Evolutionary conservation across 2,888 invertebrate species (phyloP), one percentile per base, ranked within the genome.

Genomic region (Drosophila falleni): DNA sequence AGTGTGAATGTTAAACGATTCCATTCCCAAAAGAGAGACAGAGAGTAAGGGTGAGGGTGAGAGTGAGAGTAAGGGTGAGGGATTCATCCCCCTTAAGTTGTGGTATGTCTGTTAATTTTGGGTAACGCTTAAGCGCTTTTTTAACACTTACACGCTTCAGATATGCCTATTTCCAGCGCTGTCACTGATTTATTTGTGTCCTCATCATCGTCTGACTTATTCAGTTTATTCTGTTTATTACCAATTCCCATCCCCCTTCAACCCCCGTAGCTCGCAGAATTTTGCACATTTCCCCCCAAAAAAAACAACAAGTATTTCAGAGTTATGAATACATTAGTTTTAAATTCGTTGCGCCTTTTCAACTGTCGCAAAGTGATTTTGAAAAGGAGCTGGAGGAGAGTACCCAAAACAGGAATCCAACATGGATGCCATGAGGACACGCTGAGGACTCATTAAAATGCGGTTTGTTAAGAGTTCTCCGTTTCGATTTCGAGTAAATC

Each of bases 321-420:
- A 47, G 87, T 90, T 91, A 90, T 91, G 91, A 91, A 91, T 91
- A 91, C 77, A 90, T 91, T 89, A 91, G 86, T 78, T 61, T 64
- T 50, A 58, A 72, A 87, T 89, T 87, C 74, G 87, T 62, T 80
- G 55, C 79, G 88, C 83, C 71, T 75, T 72, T 81, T 76, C 61
- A 71, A 66, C 67, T 66, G 58, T 51, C 50, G 67, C 82, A 85
- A 87, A 85, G 74, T 82, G 87, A 81, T 76, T 72, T 71, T 71
- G 58, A 65, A 71, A 37, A 29, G 42, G 19, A 67, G 44, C 23
- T 35, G 55, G 33, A 35, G 44, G 26, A 1, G 19, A n/a, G 19
- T 19, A 1, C 42, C 44, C 13, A 19, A 5, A 10, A n/a, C 31
- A n/a, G 31, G 31, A 19, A 42, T 44, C 37, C 33, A 31, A 3